Conservation (phyloP, 2,113 vertebrate genomes). For the Oxyura jamaicensis region DNA sequence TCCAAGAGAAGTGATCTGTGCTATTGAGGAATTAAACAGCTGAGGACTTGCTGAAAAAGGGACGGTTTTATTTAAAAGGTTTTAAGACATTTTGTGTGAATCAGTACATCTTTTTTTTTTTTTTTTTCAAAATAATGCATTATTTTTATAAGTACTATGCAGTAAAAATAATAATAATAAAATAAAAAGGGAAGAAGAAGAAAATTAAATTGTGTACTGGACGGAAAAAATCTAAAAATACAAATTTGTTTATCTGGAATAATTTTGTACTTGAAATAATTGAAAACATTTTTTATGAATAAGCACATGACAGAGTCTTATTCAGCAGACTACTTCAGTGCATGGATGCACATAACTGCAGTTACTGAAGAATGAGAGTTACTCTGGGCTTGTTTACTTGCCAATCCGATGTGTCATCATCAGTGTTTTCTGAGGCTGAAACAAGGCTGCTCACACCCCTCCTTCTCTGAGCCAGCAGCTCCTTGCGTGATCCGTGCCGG, state of each 20-base stretch:
- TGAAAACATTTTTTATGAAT: background rate
- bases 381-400: background rate
- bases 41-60: background rate
- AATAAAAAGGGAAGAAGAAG: background rate
- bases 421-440: background rate
- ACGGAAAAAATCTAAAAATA: background rate
- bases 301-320: background rate
- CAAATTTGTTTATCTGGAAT: background rate
- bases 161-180: background rate
- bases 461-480: background rate
- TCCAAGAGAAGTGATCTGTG: constrained; percentile 22
- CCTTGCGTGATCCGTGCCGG: background rate
- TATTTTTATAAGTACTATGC: background rate
- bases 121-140: background rate
- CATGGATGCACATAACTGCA: background rate
- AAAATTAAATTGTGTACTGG: background rate
- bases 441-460: background rate
- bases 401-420: background rate
- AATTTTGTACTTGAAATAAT: background rate
- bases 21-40: background rate
- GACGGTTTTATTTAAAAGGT: background rate
- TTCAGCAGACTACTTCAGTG: background rate
- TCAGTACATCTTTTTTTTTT: background rate
- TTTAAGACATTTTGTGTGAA: background rate
- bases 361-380: background rate